These are phyloP conservation scores for Aleiodes leptofemur DNA, from an alignment of 2,888 invertebrate species.

Conservation along the genomic window DNA sequence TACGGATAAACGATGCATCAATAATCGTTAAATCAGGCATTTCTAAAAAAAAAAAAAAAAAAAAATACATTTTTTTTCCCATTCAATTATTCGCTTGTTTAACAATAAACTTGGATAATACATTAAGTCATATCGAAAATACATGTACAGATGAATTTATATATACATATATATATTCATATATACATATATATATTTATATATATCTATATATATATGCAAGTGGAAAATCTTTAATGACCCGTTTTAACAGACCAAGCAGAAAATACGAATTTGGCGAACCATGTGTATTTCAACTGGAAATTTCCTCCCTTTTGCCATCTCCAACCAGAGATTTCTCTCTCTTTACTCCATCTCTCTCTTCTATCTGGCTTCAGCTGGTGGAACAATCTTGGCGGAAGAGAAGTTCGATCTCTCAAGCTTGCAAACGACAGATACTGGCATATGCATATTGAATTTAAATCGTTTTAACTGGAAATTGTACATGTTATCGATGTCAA, in stretches of 20 bases:
- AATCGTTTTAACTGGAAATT: not conserved
- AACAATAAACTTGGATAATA: slow-evolving; percentile 19
- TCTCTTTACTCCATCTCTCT: not conserved
- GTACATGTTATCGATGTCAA: not conserved
- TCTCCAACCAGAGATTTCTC: too few species aligned
- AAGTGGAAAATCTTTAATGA: slow-evolving; percentile 18
- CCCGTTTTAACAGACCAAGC: slow-evolving; percentile 18
- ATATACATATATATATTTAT: too few species aligned
- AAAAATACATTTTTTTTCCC: too few species aligned
- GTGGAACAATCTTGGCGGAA: slow-evolving; percentile 34
- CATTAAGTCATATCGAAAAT: slow-evolving; percentile 58
- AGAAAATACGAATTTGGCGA: slow-evolving; percentile 36
- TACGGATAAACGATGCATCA: too few species aligned
- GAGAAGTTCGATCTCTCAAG: slow-evolving; percentile 34
- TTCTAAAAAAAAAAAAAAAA: too few species aligned
- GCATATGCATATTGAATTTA: slow-evolving; percentile 34
- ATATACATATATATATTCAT: too few species aligned
- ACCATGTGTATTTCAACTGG: slow-evolving; percentile 28
- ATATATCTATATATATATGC: not conserved
- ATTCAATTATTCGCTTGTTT: too few species aligned
- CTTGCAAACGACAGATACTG: slow-evolving; percentile 33
- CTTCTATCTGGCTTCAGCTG: slow-evolving; percentile 19
- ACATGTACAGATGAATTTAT: slow-evolving; percentile 51
- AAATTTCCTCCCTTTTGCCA: not conserved
- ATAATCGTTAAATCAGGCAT: too few species aligned